Conservation (phyloP, 2,797 vertebrate genomes). For the Taeniopygia guttata region DNA sequence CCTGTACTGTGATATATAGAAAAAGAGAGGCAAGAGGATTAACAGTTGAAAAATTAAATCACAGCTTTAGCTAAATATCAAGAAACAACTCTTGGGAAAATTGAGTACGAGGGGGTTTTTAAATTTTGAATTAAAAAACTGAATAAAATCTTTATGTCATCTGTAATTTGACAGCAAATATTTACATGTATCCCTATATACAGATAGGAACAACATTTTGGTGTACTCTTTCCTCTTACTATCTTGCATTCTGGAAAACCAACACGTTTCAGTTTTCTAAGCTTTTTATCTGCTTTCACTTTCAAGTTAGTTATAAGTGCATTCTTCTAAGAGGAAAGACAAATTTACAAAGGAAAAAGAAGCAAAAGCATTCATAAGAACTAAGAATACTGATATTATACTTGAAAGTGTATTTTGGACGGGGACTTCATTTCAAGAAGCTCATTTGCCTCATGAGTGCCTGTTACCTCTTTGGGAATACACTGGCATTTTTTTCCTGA, state of each 20-base stretch:
- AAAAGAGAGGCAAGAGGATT: neutral
- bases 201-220: neutral
- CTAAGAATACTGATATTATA: neutral
- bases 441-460: neutral
- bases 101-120: neutral
- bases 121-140: neutral
- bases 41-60: neutral
- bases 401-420: neutral
- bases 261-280: neutral
- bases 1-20: neutral
- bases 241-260: neutral
- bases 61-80: neutral
- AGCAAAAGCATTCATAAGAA: neutral
- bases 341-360: neutral
- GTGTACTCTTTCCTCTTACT: neutral
- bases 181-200: neutral
- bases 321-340: neutral
- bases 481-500: neutral
- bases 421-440: neutral
- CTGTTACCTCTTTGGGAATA: neutral
- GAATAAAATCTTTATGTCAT: neutral
- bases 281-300: neutral
- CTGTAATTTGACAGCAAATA: neutral
- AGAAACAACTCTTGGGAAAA: neutral
- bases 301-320: neutral